Base-by-base conservation (phyloP, 35 echinoderm and acorn worm species). In the Apostichopus californicus region DNA sequence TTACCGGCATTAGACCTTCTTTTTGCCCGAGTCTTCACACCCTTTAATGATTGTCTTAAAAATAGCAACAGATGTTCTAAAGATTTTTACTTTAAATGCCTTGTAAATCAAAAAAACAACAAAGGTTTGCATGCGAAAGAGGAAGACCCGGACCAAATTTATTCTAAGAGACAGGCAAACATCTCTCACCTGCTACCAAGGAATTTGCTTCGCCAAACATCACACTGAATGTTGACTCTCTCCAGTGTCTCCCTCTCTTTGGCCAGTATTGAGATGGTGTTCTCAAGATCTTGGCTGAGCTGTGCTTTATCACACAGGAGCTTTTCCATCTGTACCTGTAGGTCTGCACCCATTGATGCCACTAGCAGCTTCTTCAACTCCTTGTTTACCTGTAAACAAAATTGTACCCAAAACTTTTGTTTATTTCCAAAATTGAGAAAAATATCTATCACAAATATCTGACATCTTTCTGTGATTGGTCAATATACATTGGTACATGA, bases 201-300 rank as follows among this genome's bases (percentile, higher is more conserved):
- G 66, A 99, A 99, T 90, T 99, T 99, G 75, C 97, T 99, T 77
- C 97, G 93, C 97, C 97, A 99, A 3, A 99, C 97, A 80, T 99
- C 97, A 90, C 97, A 99, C 86, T 99, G 97, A 12, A 99, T 99
- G 57, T 93, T 94, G 52, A 95, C 91, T 15, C 93, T 86, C 77
- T 99, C 95, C 11, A 96, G 79, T 3, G 78, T 94, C 58, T 99
- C 97, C 28, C 97, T 87, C 71, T 99, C 97, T 68, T 91, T 77
- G n/a, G 94, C 93, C 4, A 96, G 91, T 57, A 84, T 88, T 72
- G 79, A 24, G 23, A 99, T 93, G 5, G 97, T 99, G 68, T 95
- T 99, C 60, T 99, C 97, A 24, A 99, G 95, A 68, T 99, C 97
- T 71, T 99, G 91, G 5, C 85, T 92, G 34, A 99, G 81, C 78